Conservation (phyloP, 1,140 invertebrate genomes). For the Pseudomyrmex cubaensis region DNA sequence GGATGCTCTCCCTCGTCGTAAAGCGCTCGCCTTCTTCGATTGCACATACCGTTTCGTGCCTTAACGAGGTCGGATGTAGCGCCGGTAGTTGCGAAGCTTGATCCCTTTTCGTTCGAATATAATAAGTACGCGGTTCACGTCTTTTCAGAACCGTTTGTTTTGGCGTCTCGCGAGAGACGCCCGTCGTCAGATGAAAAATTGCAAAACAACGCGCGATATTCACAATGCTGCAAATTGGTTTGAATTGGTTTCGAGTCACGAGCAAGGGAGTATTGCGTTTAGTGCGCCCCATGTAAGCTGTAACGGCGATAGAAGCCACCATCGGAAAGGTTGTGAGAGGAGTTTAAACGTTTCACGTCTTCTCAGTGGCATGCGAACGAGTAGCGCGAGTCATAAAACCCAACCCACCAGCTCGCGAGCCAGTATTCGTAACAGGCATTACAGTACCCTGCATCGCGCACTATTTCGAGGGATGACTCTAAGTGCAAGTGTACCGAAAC, state of each 20-base stretch:
- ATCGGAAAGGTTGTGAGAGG: constrained; percentile 60
- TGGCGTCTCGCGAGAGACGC: neutral
- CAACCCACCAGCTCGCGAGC: constrained; percentile 19
- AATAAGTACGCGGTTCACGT: neutral
- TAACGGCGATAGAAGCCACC: constrained; percentile 35
- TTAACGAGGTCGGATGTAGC: constrained; percentile 30
- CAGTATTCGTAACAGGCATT: constrained; percentile 69
- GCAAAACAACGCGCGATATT: constrained; percentile 16
- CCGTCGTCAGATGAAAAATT: constrained; percentile 26
- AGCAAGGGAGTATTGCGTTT: neutral
- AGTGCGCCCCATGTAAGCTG: neutral
- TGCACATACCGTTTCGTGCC: constrained; percentile 2
- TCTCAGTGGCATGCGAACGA: constrained; percentile 61
- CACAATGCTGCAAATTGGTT: neutral
- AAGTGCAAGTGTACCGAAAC: constrained; percentile 66
- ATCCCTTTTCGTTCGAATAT: neutral
- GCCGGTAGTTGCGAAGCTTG: neutral
- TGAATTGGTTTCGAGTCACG: constrained; percentile 31
- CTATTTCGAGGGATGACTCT: constrained; percentile 74
- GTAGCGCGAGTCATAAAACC: constrained; percentile 68
- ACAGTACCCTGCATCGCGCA: constrained; percentile 50
- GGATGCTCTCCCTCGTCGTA: neutral
- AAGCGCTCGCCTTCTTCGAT: neutral
- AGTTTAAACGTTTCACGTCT: constrained; percentile 66
- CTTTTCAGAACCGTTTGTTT: neutral